Base-by-base conservation (phyloP, 1,140 invertebrate genomes). In the Ceratosolen solmsi region DNA sequence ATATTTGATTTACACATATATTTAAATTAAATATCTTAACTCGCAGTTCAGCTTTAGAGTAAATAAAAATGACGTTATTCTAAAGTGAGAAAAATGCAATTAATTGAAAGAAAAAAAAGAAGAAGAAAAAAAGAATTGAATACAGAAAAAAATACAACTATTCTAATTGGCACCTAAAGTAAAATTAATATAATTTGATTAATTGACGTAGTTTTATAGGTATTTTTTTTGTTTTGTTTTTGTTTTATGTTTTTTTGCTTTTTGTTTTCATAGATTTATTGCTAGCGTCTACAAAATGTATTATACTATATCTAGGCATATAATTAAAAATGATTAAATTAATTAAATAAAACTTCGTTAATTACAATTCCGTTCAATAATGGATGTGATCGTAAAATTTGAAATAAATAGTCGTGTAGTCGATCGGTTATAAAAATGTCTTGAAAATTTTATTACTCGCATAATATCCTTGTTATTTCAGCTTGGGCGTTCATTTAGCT, bases 371-470 rank as follows among this genome's bases (percentile, higher is more conserved):
- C 2, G 17, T 30, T 80, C 22, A 73, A 73, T 27, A 33, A 22
- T 72, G 54, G 70, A 38, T 72, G 36, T 74, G 79, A 74, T 65
- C 20, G 36, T 49, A 79, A 36, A 72, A 27, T 33, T 76, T 56
- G 41, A 76, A 82, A 82, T 82, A 72, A 82, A 72, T 78, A 78
- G 2, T 41, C 49, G 22, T 56, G 25, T 75, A 82, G 70, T 38
- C 81, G 25, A 78, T 63, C 46, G 54, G 20, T 82, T 78, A 78
- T 83, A 83, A 83, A 83, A 83, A 83, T 63, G 38, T 74, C 60
- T 79, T 74, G 46, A 79, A 83, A 82, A 79, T 79, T 83, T 83
- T 83, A 83, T 83, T 83, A 83, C 36, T 83, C 74, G 70, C 82
- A 83, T 68, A 79, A 83, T 79, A 83, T 60, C 68, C 25, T 70